Evolutionary conservation across 2,797 vertebrate genomes (phyloP).

Genomic region (Alcedo quadribrachys): DNA sequence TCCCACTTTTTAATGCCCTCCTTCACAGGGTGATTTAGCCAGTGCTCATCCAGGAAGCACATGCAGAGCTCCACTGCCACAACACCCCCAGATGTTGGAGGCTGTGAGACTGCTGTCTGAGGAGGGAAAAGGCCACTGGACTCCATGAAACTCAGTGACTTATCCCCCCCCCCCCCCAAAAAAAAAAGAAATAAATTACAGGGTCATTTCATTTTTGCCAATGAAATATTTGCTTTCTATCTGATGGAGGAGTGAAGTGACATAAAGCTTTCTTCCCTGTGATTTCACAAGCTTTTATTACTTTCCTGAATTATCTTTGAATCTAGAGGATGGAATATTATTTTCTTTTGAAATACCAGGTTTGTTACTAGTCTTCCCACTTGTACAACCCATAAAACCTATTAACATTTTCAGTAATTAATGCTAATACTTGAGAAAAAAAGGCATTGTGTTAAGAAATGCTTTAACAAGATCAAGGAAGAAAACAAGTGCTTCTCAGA

Average conservation of each 20-base stretch:
- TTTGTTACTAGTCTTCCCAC: slow-evolving; percentile 55
- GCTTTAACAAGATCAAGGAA: slow-evolving; percentile 72
- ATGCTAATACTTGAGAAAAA: slow-evolving; percentile 74
- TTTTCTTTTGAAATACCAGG: slow-evolving; percentile 71
- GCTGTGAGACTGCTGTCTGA: neutral
- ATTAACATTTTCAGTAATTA: slow-evolving; percentile 73
- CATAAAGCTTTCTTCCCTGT: slow-evolving; percentile 49
- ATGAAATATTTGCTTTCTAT: slow-evolving; percentile 27
- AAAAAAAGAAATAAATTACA: neutral
- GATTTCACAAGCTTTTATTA: slow-evolving; percentile 72
- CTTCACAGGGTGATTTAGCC: slow-evolving; percentile 15
- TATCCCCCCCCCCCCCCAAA: neutral
- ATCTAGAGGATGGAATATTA: slow-evolving; percentile 68
- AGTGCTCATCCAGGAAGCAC: neutral
- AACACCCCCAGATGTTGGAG: neutral
- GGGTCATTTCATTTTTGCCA: neutral
- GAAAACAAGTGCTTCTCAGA: slow-evolving; percentile 55
- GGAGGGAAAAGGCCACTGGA: neutral
- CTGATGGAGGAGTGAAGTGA: slow-evolving; percentile 42
- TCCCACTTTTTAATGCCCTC: slow-evolving; percentile 56
- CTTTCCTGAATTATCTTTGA: slow-evolving; percentile 63
- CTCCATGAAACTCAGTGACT: neutral
- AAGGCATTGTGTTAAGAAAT: slow-evolving; percentile 74
- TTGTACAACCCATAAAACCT: slow-evolving; percentile 65
- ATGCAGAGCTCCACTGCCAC: neutral